phyloP scores from a whole-genome alignment of 2,797 vertebrate genomes.

The Protosalanx chinensis region DNA sequence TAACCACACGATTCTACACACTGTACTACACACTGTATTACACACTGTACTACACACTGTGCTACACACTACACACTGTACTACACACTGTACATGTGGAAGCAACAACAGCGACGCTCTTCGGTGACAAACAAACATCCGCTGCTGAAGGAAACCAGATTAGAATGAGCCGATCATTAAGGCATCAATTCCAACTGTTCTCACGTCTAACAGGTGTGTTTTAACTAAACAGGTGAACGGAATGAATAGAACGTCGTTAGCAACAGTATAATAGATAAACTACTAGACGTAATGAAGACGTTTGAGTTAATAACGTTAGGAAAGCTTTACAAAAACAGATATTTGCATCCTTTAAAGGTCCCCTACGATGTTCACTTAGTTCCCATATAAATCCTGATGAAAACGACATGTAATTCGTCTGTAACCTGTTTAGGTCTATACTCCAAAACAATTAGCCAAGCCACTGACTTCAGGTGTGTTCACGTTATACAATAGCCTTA shows the following conservation, averaged over 20 bases:
- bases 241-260: background rate
- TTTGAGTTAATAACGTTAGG: too few relatives aligned
- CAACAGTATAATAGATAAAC: background rate
- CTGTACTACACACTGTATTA: background rate
- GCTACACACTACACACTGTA: background rate
- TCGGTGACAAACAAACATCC: constrained; percentile 40
- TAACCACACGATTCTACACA: too few relatives aligned
- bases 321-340: too few relatives aligned
- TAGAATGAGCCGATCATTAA: background rate
- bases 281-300: background rate
- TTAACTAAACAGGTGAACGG: background rate
- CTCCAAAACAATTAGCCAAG: background rate
- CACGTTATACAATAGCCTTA: too few relatives aligned
- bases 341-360: background rate
- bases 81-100: too few relatives aligned
- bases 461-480: too few relatives aligned
- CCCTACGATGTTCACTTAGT: background rate
- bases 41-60: background rate
- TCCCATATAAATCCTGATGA: background rate
- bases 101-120: constrained; percentile 68
- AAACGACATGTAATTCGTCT: background rate
- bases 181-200: background rate
- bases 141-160: background rate
- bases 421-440: background rate
- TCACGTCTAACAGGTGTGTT: background rate